Evolutionary conservation across 2,113 vertebrate genomes (phyloP), one percentile per base, ranked within the genome.

Genomic region (Daphoenositta chrysoptera): DNA sequence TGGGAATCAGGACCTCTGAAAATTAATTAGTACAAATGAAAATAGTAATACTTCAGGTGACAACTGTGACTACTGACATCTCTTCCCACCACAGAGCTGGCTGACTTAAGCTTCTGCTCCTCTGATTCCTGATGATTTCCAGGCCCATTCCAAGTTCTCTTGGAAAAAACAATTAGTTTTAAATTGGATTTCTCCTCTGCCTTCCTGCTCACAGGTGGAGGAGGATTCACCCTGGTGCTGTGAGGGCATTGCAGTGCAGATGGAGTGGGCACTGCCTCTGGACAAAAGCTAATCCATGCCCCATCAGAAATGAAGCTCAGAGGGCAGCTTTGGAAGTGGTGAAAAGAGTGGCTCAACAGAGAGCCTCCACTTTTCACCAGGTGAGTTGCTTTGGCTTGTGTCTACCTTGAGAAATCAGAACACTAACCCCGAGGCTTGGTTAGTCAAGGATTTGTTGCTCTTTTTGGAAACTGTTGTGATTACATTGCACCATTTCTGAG

Each of bases 11-110:
- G 39, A 44, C 10, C 47, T 5, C 63, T 28, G 51, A 48, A 21
- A 51, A 78, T 15, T 31, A 64, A 31, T 61, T 2, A 33, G 18
- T 61, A 27, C 45, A 53, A 31, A 50, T 56, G 10, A 37, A 57
- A 56, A 13, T 15, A 75, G 27, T 7, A 2, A 2, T 58, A 21
- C 16, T 50, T 39, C 20, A 44, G 35, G 6, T 68, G 61, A 21
- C 37, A 72, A 0, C 15, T 65, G 9, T 61, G 2, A 1, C 3
- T 53, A 26, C 7, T 73, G 54, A 47, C 30, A 8, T 31, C 15
- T 63, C 23, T 71, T 68, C 42, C 27, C 23, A 28, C 28, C 33
- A 13, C 18, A 45, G 50, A 83, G 22, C 48, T 60, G 26, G 11
- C 39, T 39, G 42, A 33, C 14, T 56, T 56, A 30, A 48, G 13